Percentiles rank a stretch among this genome's conserved stretches.
phyloP scores from a whole-genome alignment of 2,113 vertebrate genomes.

The Suricata suricatta region DNA sequence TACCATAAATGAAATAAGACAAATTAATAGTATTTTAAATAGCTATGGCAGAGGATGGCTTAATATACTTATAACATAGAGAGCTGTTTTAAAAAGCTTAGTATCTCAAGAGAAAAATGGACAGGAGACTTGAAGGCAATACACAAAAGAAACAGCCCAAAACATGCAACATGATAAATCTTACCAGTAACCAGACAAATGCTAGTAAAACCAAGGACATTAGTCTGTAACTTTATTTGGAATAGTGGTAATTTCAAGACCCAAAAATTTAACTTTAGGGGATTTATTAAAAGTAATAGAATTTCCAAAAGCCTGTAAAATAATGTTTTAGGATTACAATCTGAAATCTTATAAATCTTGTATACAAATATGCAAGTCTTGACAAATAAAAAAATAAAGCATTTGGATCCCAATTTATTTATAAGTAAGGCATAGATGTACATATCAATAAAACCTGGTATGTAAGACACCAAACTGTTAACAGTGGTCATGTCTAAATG shows the following conservation, averaged over 20 bases:
- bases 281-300: neutral
- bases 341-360: no score
- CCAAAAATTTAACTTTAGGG: neutral
- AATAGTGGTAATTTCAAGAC: neutral
- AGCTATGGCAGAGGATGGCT: neutral
- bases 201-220: neutral
- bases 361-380: neutral
- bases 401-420: neutral
- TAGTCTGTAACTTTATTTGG: neutral
- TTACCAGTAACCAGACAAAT: neutral
- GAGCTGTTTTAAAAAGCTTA: neutral
- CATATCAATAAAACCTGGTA: neutral
- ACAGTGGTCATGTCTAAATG: neutral
- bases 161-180: neutral
- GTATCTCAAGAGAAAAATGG: neutral
- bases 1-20: neutral
- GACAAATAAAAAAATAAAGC: neutral
- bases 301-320: neutral
- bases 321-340: neutral
- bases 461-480: neutral
- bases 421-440: neutral
- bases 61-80: neutral
- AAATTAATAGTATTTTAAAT: constrained; percentile 17
- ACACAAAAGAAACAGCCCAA: neutral
- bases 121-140: neutral